Evolutionary conservation across 2,113 vertebrate species (phyloP), one percentile per base, ranked within the genome.

Genomic region (Octodon degus): DNA sequence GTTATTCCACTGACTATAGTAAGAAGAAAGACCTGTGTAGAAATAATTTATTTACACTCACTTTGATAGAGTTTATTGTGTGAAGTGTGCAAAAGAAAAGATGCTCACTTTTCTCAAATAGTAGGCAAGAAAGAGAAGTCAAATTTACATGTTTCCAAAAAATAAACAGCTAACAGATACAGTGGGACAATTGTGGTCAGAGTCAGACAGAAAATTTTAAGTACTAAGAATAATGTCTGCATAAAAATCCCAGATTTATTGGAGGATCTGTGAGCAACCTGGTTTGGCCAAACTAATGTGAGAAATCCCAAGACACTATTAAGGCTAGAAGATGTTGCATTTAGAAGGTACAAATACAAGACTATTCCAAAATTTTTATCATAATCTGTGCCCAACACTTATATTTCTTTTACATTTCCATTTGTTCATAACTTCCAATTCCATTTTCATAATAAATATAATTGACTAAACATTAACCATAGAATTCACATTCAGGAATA

Each of bases 401-500:
- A 60, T 13, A 13, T 6, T n/a, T 65, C 74, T 93, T 88, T 80
- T 67, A 70, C 0, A 92, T 7, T 70, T 92, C 9, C 17, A 8
- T 89, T 96, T 20, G 24, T 62, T 74, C 82, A 58, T 87, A 50
- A 76, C 89, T 93, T 93, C 37, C 65, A 60, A 24, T 12, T 60
- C 16, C 14, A 86, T 63, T 94, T 91, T 95, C 34, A 81, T 89
- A 74, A 93, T 53, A 67, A 89, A 72, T 63, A 60, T 77, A 0
- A 86, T 68, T 82, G 82, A 82, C 32, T 32, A 94, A 94, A 76
- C 81, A 85, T 80, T 72, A 88, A 13, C 34, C 13, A 77, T 65
- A 14, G 68, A 85, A 95, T 85, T 53, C 13, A 79, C 37, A 55
- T 19, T 94, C 80, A 76, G 77, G 86, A 89, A 53, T n/a, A 86